Conservation (phyloP, 2,888 invertebrate species). For the Caprella mutica region DNA sequence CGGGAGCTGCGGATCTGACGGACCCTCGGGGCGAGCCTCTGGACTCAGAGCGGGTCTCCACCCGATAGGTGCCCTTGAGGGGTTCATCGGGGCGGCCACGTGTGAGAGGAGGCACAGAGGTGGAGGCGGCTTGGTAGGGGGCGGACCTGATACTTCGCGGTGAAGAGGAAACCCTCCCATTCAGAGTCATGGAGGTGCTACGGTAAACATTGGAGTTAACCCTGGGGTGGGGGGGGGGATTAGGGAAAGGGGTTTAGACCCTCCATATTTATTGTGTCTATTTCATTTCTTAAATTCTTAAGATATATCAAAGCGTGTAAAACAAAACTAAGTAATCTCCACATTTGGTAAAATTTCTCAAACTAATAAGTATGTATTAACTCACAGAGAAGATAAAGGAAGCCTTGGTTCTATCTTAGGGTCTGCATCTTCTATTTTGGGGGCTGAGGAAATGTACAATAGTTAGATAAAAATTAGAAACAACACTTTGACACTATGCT, state of each 20-base stretch:
- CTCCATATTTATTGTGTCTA: no score
- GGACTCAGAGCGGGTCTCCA: slow-evolving; percentile 50
- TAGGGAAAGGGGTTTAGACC: no score
- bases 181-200: slow-evolving; percentile 26
- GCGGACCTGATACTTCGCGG: slow-evolving; percentile 32
- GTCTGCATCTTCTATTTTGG: slow-evolving; percentile 24
- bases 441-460: slow-evolving; percentile 12
- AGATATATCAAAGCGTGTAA: no score
- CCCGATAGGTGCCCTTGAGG: neutral
- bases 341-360: no score
- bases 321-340: no score
- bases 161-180: slow-evolving; percentile 18
- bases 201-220: slow-evolving; percentile 26
- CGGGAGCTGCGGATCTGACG: slow-evolving; percentile 20
- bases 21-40: slow-evolving; percentile 49
- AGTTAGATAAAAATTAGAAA: neutral
- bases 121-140: slow-evolving; percentile 16
- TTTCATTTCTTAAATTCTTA: no score
- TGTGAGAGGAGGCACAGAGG: slow-evolving; percentile 1
- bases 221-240: slow-evolving; percentile 9
- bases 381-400: slow-evolving; percentile 1
- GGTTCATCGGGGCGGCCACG: neutral
- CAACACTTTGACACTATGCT: neutral
- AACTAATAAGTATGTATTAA: no score
- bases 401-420: slow-evolving; percentile 17